These are phyloP conservation scores for Macrosoma leucophasiata DNA, from an alignment of 2,888 invertebrate genomes.

Conservation along the genomic window DNA sequence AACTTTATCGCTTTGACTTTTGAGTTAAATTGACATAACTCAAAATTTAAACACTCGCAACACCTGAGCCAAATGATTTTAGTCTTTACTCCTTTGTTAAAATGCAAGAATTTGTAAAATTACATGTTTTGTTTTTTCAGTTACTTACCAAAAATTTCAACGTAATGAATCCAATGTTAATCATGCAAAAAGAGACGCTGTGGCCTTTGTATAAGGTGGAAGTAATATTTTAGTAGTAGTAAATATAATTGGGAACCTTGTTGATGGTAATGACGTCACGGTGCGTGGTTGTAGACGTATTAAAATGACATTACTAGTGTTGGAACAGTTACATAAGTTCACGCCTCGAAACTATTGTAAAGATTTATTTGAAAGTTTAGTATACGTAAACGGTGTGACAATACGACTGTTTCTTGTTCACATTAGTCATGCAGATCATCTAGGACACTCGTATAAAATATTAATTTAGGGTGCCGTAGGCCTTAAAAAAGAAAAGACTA, in stretches of 20 bases:
- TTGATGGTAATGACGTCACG: conserved; percentile 67
- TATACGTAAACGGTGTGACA: conserved; percentile 16
- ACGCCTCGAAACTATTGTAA: conserved; percentile 36
- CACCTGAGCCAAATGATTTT: conserved; percentile 32
- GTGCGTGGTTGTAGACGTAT: conserved; percentile 51
- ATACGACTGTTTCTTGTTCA: no score
- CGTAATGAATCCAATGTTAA: no score
- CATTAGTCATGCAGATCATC: no score
- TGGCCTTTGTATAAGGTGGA: conserved; percentile 15
- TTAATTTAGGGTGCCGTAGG: no score
- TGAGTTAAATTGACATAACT: no score
- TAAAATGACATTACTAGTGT: conserved; percentile 70
- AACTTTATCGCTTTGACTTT: no score
- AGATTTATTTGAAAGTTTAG: conserved; percentile 13
- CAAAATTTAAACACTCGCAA: conserved; percentile 4
- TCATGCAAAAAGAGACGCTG: no score
- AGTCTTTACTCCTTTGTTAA: conserved; percentile 36
- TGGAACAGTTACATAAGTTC: conserved; percentile 57
- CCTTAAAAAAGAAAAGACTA: no score
- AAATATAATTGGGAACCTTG: conserved; percentile 15
- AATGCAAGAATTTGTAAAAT: conserved; percentile 42
- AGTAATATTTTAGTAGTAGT: conserved; percentile 5
- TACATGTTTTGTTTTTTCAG: conserved; percentile 29
- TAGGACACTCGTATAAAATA: no score
- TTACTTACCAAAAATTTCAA: no score